Base-by-base conservation (phyloP, 2,113 vertebrate genomes). In the Pseudopodoces humilis region DNA sequence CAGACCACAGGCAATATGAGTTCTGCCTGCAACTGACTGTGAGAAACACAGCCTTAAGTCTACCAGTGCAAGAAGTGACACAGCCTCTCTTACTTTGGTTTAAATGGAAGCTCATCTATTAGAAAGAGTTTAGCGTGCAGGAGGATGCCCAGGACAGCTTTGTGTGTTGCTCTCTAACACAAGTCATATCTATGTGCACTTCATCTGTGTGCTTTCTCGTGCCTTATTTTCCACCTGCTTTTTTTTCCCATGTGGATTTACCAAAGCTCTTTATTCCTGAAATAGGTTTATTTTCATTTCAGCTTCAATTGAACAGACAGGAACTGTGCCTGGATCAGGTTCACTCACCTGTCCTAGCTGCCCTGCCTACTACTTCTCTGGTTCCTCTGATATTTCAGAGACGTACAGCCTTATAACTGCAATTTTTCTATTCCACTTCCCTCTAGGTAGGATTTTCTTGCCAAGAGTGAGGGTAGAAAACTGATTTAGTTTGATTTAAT, bases 131-230 rank as follows among this genome's bases (percentile, higher is more conserved):
- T 35, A 68, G 24, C 37, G 20, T 30, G 64, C 49, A 47, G 71
- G 33, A 58, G 25, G 50, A 64, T 31, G 58, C 41, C 71, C 46
- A 70, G 59, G 44, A 30, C 5, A 4, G 25, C 58, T 56, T 20
- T 2, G 2, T 2, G 11, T 13, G 14, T 16, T 55, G 60, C 62
- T 63, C 68, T 53, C 15, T 64, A 52, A 9, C 12, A 58, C 43
- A 43, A 15, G 0, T 4, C 21, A 24, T 3, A 1, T 21, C 31
- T 19, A 3, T 20, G 8, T 60, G 31, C 8, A 23, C 25, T 64
- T 75, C 58, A 44, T 13, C 59, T 58, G 1, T 47, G 13, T 60
- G 22, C 23, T 86, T 74, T 63, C 56, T 58, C 4, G 3, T 10
- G 10, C 35, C 39, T 77, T 68, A 8, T 70, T 86, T 90, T 78